Evolutionary conservation across 2,888 invertebrate species (phyloP).

Genomic region (Steinernema scapterisci): DNA sequence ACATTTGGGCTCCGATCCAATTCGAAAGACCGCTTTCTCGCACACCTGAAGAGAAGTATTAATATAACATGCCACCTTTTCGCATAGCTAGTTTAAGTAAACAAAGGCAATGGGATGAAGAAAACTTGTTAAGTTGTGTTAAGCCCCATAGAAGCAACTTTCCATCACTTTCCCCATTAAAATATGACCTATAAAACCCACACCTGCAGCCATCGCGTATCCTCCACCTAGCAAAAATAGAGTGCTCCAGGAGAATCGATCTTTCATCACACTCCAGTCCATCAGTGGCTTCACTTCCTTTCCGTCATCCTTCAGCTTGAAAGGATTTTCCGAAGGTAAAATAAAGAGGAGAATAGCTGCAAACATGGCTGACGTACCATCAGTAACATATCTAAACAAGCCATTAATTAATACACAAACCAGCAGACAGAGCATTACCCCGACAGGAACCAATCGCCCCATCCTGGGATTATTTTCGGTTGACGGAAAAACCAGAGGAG

Average conservation of each 20-base stretch:
- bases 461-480: slow-evolving; percentile 67
- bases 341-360: slow-evolving; percentile 49
- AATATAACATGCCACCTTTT: no score
- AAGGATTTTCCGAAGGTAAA: slow-evolving; percentile 52
- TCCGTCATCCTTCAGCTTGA: slow-evolving; percentile 20
- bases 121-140: no score
- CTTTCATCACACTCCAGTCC: slow-evolving; percentile 50
- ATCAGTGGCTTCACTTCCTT: slow-evolving; percentile 66
- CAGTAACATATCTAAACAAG: slow-evolving; percentile 62
- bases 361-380: slow-evolving; percentile 50
- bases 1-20: slow-evolving; percentile 38
- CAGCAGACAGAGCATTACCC: neutral
- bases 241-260: slow-evolving; percentile 54
- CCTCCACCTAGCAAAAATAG: slow-evolving; percentile 58
- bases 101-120: no score
- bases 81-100: no score
- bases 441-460: slow-evolving; percentile 51
- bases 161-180: neutral
- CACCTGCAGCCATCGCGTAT: slow-evolving; percentile 49
- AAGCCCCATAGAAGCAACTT: no score
- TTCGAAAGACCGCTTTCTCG: slow-evolving; percentile 45
- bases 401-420: no score
- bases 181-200: neutral
- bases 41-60: slow-evolving; percentile 46
- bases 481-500: slow-evolving; percentile 63